These are phyloP conservation scores for Syngnathus typhle DNA, from an alignment of 2,113 vertebrate genomes.

Conservation along the genomic window DNA sequence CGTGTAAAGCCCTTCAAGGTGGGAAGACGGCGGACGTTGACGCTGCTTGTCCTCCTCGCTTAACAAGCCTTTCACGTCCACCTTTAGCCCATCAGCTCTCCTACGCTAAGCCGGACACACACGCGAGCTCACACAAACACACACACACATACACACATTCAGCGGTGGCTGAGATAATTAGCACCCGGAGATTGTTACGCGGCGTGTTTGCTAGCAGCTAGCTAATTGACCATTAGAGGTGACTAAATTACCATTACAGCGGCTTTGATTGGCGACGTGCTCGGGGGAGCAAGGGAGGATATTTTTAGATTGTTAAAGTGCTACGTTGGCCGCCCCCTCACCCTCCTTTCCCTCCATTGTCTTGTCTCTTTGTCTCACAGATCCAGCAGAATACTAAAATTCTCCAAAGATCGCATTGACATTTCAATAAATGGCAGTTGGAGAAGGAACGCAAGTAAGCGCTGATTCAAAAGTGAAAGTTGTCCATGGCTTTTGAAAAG, in stretches of 20 bases:
- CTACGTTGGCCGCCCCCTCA: neutral
- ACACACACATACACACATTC: constrained; percentile 6
- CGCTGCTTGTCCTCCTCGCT: constrained; percentile 33
- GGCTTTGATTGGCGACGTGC: constrained; percentile 46
- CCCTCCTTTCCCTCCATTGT: no score
- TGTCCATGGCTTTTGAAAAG: no score
- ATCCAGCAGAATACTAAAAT: neutral
- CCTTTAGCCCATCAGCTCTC: constrained; percentile 34
- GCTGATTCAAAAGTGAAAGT: no score
- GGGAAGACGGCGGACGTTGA: constrained; percentile 23
- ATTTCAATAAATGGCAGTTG: neutral
- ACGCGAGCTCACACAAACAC: no score
- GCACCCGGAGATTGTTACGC: constrained; percentile 47
- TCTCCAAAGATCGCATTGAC: neutral
- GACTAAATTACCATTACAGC: constrained; percentile 65
- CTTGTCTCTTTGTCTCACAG: neutral
- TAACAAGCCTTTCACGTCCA: constrained; percentile 46
- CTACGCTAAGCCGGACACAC: constrained; percentile 14
- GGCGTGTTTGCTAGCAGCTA: constrained; percentile 45
- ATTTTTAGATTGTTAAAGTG: neutral
- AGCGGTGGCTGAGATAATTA: constrained; percentile 50
- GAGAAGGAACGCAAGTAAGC: neutral
- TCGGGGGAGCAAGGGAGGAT: constrained; percentile 32
- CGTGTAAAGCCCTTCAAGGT: neutral
- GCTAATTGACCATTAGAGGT: constrained; percentile 69